Percentiles rank a stretch among this genome's conserved stretches.
Evolutionary conservation across 1,140 invertebrate species (phyloP).

Genomic region (Mizuhopecten yessoensis): DNA sequence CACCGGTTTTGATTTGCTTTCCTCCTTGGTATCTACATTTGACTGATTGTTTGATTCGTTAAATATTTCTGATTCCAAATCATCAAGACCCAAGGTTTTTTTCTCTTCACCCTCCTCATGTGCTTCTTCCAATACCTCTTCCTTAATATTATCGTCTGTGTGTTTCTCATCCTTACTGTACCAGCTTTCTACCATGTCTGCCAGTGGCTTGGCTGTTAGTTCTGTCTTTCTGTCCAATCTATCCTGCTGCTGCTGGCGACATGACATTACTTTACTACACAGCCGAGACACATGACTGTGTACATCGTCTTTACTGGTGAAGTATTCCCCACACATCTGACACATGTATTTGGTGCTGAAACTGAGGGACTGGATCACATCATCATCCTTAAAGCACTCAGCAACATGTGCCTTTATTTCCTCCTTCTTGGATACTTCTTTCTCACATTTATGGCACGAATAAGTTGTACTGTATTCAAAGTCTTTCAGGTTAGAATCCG

Average conservation of each 20-base stretch:
- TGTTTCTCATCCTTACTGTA: background rate
- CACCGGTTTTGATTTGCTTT: background rate
- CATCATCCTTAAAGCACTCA: background rate
- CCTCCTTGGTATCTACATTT: background rate
- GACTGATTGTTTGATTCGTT: background rate
- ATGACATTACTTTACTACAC: slow-evolving; percentile 30
- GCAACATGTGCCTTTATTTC: slow-evolving; percentile 7
- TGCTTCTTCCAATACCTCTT: background rate
- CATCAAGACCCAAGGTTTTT: background rate
- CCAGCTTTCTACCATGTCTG: background rate
- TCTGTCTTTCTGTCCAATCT: background rate
- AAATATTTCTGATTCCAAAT: background rate
- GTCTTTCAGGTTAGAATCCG: background rate
- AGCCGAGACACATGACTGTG: slow-evolving; percentile 47
- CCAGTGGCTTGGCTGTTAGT: background rate
- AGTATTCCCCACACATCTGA: slow-evolving; percentile 53
- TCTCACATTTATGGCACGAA: slow-evolving; percentile 36
- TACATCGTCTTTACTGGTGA: slow-evolving; percentile 46
- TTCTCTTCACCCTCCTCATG: background rate
- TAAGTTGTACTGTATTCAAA: background rate
- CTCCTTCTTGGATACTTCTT: slow-evolving; percentile 43
- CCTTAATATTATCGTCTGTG: background rate
- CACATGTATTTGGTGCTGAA: slow-evolving; percentile 44
- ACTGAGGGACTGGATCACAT: slow-evolving; percentile 45
- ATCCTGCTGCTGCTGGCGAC: background rate